Conservation (phyloP, 2,888 invertebrate genomes). For the Caenorhabditis japonica region DNA sequence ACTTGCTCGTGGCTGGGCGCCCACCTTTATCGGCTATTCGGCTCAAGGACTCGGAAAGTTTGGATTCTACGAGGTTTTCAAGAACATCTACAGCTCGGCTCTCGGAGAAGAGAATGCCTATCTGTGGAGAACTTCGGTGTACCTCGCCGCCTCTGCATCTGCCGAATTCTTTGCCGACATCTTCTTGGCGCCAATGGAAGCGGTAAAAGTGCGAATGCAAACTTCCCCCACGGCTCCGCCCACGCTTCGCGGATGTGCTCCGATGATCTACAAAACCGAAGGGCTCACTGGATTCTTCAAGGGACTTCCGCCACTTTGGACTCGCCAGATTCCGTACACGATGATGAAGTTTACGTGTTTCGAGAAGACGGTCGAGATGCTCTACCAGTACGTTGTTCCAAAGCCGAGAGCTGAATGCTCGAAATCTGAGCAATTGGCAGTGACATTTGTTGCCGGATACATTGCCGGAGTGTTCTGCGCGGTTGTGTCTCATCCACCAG, state of each 20-base stretch:
- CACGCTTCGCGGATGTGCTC: constrained; percentile 55
- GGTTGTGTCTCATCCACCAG: constrained; percentile 96
- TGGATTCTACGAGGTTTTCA: constrained; percentile 93
- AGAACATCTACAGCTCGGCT: constrained; percentile 86
- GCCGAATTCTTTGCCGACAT: constrained; percentile 98
- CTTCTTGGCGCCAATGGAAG: constrained; percentile 94
- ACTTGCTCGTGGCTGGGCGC: constrained; percentile 95
- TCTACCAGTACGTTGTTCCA: constrained; percentile 87
- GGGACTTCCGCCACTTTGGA: constrained; percentile 92
- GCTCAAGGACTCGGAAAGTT: constrained; percentile 92
- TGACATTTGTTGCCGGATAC: constrained; percentile 95
- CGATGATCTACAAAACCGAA: constrained; percentile 61
- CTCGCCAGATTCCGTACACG: constrained; percentile 96
- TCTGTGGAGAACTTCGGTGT: constrained; percentile 82
- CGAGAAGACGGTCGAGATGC: constrained; percentile 91
- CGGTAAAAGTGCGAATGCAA: constrained; percentile 83
- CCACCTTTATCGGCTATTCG: constrained; percentile 94
- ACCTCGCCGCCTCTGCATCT: constrained; percentile 91
- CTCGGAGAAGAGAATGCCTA: constrained; percentile 78
- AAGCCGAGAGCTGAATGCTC: constrained; percentile 84
- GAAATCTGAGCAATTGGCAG: constrained; percentile 91
- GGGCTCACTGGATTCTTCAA: constrained; percentile 79
- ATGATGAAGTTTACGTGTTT: constrained; percentile 99
- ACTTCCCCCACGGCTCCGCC: constrained; percentile 61
- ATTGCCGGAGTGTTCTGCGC: constrained; percentile 96